Evolutionary conservation across 2,888 invertebrate genomes (phyloP), one percentile per base, ranked within the genome.

Genomic region (Leptinotarsa tumamoca): DNA sequence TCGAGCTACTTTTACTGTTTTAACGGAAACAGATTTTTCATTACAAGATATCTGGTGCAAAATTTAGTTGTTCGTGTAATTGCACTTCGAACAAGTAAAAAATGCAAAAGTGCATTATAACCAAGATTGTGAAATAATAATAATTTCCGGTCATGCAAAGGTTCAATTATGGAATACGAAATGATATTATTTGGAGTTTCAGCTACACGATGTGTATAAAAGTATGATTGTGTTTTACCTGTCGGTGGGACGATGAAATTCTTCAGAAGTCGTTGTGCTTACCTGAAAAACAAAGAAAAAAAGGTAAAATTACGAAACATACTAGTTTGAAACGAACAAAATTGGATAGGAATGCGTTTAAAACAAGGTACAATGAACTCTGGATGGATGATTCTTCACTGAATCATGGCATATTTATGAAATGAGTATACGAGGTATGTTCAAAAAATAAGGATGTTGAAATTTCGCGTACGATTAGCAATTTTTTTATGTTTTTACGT

Each of bases 61-160:
- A 63, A 63, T 27, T 33, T 17, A 63, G 3, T 43, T 15, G 4
- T 10, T 63, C 33, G 63, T 33, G 63, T 4, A 15, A n/a, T 63
- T 4, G 23, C 21, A 14, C 33, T 33, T n/a, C 18, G 63, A n/a
- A 27, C 63, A n/a, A 5, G 33, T 63, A n/a, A 63, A 63, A 63
- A 63, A 33, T 7, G n/a, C 13, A 23, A 4, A 58, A 58, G 23
- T 58, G 63, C n/a, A n/a, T 63, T 63, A 63, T 10, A 33, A 33
- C 18, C 58, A 1, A 23, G 33, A 27, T 63, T 21, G n/a, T 43
- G 43, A 63, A 61, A 61, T 61, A 61, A 61, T 61, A 1, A 63
- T 63, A 33, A 63, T 63, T n/a, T 63, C 63, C 33, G 43, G 63
- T 63, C 63, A 63, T 63, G 63, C 63, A 33, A 63, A 63, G 33